These are phyloP conservation scores for Brachynemurus nebulosus DNA, from an alignment of 2,888 invertebrate species.

Conservation along the genomic window DNA sequence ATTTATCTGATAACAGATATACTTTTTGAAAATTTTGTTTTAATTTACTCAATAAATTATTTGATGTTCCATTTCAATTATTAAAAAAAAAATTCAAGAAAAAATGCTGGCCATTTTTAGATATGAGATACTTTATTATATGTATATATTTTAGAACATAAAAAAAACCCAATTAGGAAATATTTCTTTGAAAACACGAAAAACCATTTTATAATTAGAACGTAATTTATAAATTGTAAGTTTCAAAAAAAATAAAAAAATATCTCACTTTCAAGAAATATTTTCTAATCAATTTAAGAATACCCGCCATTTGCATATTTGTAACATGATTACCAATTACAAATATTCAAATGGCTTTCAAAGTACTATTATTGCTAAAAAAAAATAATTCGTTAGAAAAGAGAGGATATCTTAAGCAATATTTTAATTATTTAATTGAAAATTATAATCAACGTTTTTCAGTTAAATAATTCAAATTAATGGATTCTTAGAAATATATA, in stretches of 20 bases:
- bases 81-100: conserved; percentile 4
- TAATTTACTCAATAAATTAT: neutral
- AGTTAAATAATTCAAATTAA: no score
- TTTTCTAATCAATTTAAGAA: no score
- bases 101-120: conserved; percentile 12
- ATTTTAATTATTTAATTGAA: no score
- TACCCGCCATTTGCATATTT: no score
- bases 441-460: no score
- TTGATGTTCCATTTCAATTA: conserved; percentile 1
- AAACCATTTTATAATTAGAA: no score
- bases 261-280: no score
- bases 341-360: neutral
- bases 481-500: conserved; percentile 6
- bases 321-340: no score
- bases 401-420: no score
- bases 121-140: conserved; percentile 9
- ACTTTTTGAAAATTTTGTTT: neutral
- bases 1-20: neutral
- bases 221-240: no score
- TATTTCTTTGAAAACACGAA: neutral
- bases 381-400: neutral
- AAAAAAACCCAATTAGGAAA: neutral
- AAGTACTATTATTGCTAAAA: neutral
- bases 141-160: conserved; percentile 7
- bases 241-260: no score